These are phyloP conservation scores for Dolichopus griseipennis DNA, from an alignment of 2,888 invertebrate genomes.

Conservation along the genomic window DNA sequence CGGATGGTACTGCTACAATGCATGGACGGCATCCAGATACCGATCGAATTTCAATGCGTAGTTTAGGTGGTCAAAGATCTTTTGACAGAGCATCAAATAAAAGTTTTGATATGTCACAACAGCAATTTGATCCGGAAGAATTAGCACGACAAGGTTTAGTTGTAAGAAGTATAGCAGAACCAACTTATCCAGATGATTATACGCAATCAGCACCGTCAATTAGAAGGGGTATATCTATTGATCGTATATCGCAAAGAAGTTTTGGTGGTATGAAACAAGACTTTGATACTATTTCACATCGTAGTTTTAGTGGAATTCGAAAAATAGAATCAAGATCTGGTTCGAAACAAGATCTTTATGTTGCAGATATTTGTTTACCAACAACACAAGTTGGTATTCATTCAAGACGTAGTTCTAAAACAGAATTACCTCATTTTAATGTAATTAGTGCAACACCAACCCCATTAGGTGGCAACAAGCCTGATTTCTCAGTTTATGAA, in stretches of 20 bases:
- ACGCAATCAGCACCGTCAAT: conserved; percentile 20
- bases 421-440: conserved; percentile 28
- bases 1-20: conserved; percentile 7
- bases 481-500: conserved; percentile 26
- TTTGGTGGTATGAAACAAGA: conserved; percentile 26
- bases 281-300: conserved; percentile 35
- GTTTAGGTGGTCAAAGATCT: conserved; percentile 27
- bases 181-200: conserved; percentile 23
- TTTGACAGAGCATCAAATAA: conserved; percentile 14
- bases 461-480: conserved; percentile 23
- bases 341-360: conserved; percentile 38
- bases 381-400: conserved; percentile 21
- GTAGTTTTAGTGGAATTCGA: conserved; percentile 37
- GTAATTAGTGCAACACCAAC: conserved; percentile 35
- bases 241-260: conserved; percentile 33
- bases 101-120: conserved; percentile 27
- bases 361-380: conserved; percentile 40
- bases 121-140: conserved; percentile 33
- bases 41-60: conserved; percentile 28
- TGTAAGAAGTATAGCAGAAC: conserved; percentile 38
- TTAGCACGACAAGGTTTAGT: conserved; percentile 36
- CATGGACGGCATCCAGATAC: conserved; percentile 21
- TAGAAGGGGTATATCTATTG: conserved; percentile 34
- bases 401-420: conserved; percentile 18
- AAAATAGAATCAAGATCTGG: conserved; percentile 35